A percentile compares a stretch with the other conserved stretches of the same genome.
Conservation (phyloP, 1,140 invertebrate species). For the Odontomachus brunneus region DNA sequence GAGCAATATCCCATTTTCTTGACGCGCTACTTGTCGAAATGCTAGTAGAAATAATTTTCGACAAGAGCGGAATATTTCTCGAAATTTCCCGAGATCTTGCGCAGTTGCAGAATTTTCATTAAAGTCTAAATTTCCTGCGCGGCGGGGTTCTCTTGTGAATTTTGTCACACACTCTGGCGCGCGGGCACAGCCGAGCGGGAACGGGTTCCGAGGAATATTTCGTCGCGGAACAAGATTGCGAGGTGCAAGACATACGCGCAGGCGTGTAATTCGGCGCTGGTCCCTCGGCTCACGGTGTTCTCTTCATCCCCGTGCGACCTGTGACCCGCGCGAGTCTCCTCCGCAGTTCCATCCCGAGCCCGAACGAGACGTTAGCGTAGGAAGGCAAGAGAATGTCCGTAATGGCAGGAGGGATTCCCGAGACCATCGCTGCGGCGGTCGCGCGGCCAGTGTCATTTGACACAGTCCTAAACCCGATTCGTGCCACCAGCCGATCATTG, state of each 20-base stretch:
- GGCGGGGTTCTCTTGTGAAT: neutral
- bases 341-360: conserved; percentile 47
- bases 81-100: neutral
- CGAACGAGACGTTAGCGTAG: conserved; percentile 20
- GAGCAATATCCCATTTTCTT: neutral
- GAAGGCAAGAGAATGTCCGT: conserved; percentile 43
- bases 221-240: neutral
- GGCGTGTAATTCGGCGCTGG: conserved; percentile 78
- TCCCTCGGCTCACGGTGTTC: conserved; percentile 73
- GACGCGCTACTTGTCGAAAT: no score
- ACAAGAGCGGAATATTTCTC: neutral
- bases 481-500: conserved; percentile 75
- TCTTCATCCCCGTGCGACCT: conserved; percentile 80
- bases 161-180: neutral
- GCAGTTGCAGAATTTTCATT: neutral
- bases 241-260: conserved; percentile 65
- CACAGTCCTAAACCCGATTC: conserved; percentile 84
- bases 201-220: conserved; percentile 15
- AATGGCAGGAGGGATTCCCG: conserved; percentile 58
- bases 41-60: no score
- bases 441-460: conserved; percentile 80
- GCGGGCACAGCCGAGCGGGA: neutral
- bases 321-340: conserved; percentile 69
- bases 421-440: conserved; percentile 51
- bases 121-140: neutral